Conservation (phyloP, 2,113 vertebrate genomes). For the Gobiocypris rarus region DNA sequence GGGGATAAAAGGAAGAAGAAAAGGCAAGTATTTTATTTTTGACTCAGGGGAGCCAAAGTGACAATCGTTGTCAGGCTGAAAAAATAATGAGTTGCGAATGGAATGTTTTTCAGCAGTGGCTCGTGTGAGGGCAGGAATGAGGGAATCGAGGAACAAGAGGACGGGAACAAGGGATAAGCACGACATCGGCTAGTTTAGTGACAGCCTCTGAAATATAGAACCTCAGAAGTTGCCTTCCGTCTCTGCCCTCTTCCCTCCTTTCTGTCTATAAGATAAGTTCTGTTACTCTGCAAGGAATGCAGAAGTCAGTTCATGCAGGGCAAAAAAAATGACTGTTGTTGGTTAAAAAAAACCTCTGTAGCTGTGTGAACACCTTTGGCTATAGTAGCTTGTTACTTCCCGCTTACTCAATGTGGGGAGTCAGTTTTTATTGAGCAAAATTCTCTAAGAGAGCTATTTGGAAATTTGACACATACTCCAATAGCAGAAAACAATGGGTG, state of each 20-base stretch:
- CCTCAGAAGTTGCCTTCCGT: background rate
- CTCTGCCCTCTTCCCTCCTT: slow-evolving; percentile 7
- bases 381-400: background rate
- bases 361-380: background rate
- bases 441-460: background rate
- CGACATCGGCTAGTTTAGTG: slow-evolving; percentile 27
- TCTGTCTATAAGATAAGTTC: slow-evolving; percentile 21
- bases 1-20: slow-evolving; percentile 43
- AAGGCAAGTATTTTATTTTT: slow-evolving; percentile 69
- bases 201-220: slow-evolving; percentile 26
- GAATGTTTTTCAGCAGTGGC: slow-evolving; percentile 57
- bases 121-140: slow-evolving; percentile 59
- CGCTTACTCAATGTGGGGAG: background rate
- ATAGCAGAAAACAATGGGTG: background rate
- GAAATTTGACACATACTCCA: background rate
- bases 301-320: slow-evolving; percentile 6
- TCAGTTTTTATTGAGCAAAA: background rate
- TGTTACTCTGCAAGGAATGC: background rate
- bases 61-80: slow-evolving; percentile 71
- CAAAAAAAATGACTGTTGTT: background rate
- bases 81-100: slow-evolving; percentile 73
- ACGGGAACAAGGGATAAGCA: slow-evolving; percentile 15
- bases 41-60: slow-evolving; percentile 71
- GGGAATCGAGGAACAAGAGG: slow-evolving; percentile 48
- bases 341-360: background rate